Percentiles rank a stretch among this genome's conserved stretches.
These are phyloP conservation scores for Dicaeum eximium DNA, from an alignment of 2,113 vertebrate species.

Conservation along the genomic window DNA sequence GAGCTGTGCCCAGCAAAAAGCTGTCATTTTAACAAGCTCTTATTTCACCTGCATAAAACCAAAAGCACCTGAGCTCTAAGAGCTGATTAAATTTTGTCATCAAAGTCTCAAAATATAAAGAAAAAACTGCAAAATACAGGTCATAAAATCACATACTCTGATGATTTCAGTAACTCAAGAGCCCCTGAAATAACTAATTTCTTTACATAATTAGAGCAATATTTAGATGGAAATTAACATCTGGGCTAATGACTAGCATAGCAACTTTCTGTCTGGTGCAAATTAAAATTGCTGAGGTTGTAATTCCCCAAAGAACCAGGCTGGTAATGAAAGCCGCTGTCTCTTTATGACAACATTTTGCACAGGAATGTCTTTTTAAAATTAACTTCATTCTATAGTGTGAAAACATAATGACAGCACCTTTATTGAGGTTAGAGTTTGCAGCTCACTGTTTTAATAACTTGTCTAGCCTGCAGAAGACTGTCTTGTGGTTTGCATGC, in stretches of 20 bases:
- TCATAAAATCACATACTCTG: background rate
- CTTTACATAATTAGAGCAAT: slow-evolving; percentile 1
- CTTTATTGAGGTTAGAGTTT: background rate
- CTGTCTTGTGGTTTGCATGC: background rate
- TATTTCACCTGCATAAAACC: background rate
- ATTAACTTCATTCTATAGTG: slow-evolving; percentile 1
- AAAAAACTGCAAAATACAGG: background rate
- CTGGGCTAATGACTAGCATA: slow-evolving; percentile 26
- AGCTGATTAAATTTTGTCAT: background rate
- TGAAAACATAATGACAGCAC: background rate
- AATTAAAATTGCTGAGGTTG: slow-evolving; percentile 24
- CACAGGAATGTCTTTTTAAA: slow-evolving; percentile 8
- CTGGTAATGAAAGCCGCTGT: slow-evolving; percentile 22
- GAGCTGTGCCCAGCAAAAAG: background rate
- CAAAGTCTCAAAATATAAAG: background rate
- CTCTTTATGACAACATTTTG: slow-evolving; percentile 7
- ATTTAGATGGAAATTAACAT: slow-evolving; percentile 56
- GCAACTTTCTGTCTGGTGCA: slow-evolving; percentile 11
- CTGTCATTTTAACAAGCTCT: background rate
- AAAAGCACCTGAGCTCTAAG: background rate
- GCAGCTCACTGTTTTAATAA: background rate
- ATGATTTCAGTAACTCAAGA: background rate
- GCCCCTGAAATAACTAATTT: background rate
- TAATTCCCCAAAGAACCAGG: slow-evolving; percentile 5
- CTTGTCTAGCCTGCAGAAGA: background rate